Percentiles rank a stretch among this genome's conserved stretches.
Conservation (phyloP, 2,888 invertebrate genomes). For the Parochlus steinenii region DNA sequence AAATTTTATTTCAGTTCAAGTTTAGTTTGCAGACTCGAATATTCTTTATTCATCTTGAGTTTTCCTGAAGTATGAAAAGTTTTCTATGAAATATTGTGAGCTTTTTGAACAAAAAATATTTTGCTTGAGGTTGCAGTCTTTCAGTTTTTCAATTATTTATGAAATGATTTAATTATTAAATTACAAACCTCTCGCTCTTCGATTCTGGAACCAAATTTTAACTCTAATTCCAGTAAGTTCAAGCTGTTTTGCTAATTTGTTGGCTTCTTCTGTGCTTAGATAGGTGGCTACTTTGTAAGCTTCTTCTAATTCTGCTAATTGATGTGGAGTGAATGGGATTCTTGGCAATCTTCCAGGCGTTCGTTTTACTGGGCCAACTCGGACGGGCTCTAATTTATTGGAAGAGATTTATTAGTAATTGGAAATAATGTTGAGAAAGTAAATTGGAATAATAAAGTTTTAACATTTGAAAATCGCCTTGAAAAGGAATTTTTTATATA, state of each 20-base stretch:
- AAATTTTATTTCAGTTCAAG: too few relatives aligned
- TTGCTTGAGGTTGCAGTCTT: too few relatives aligned
- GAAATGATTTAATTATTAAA: too few relatives aligned
- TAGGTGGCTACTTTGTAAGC: slow-evolving; percentile 47
- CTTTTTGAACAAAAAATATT: too few relatives aligned
- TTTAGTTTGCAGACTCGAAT: too few relatives aligned
- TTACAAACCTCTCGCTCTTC: slow-evolving; percentile 61
- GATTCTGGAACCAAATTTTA: slow-evolving; percentile 71
- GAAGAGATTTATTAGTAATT: slow-evolving; percentile 1
- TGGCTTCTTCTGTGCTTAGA: slow-evolving; percentile 47
- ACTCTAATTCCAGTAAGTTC: slow-evolving; percentile 49
- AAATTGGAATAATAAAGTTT: neutral
- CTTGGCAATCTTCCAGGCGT: slow-evolving; percentile 44
- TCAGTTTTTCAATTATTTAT: too few relatives aligned
- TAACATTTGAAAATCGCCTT: slow-evolving; percentile 2
- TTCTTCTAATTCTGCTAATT: slow-evolving; percentile 43
- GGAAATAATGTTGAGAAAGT: neutral
- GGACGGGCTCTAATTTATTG: slow-evolving; percentile 15
- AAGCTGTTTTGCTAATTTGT: slow-evolving; percentile 38
- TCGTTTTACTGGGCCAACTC: slow-evolving; percentile 31
- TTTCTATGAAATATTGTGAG: too few relatives aligned
- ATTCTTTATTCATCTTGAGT: too few relatives aligned
- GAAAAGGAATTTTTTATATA: neutral
- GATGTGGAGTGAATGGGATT: slow-evolving; percentile 51
- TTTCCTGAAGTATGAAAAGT: too few relatives aligned